Percentiles rank a stretch among this genome's conserved stretches.
These are phyloP conservation scores for Watsonalla binaria DNA, from an alignment of 2,888 invertebrate genomes.

Conservation along the genomic window DNA sequence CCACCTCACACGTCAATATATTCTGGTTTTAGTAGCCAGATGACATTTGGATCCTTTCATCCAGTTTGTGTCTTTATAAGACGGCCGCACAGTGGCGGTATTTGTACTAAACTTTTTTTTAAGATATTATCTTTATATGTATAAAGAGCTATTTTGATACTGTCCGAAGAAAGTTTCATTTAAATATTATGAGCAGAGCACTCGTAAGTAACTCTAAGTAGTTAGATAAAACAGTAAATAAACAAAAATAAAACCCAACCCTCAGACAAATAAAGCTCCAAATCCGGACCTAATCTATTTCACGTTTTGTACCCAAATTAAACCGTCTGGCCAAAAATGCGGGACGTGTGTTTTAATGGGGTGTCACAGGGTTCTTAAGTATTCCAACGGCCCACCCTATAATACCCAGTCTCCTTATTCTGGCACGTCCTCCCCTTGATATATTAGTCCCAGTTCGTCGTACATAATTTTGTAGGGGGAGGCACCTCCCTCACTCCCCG, in stretches of 20 bases:
- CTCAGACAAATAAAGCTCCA: constrained; percentile 22
- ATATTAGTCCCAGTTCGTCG: constrained; percentile 79
- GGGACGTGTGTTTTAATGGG: constrained; percentile 77
- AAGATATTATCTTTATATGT: neutral
- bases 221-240: neutral
- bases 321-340: constrained; percentile 75
- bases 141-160: no score
- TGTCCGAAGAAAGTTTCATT: neutral
- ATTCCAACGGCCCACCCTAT: constrained; percentile 75
- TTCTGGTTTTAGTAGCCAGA: no score
- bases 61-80: no score
- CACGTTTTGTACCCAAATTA: constrained; percentile 59
- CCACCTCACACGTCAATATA: neutral
- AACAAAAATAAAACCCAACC: constrained; percentile 19
- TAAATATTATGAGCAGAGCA: no score
- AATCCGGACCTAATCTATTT: constrained; percentile 37
- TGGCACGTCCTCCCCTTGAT: constrained; percentile 78
- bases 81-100: no score
- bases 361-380: constrained; percentile 78
- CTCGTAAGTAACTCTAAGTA: neutral
- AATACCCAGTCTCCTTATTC: constrained; percentile 78
- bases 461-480: constrained; percentile 78
- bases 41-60: no score
- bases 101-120: no score
- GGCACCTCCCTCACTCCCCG: constrained; percentile 52